A percentile compares a stretch with the other conserved stretches of the same genome.
These are phyloP conservation scores for Andrena fulva DNA, from an alignment of 2,888 invertebrate genomes.

Conservation along the genomic window DNA sequence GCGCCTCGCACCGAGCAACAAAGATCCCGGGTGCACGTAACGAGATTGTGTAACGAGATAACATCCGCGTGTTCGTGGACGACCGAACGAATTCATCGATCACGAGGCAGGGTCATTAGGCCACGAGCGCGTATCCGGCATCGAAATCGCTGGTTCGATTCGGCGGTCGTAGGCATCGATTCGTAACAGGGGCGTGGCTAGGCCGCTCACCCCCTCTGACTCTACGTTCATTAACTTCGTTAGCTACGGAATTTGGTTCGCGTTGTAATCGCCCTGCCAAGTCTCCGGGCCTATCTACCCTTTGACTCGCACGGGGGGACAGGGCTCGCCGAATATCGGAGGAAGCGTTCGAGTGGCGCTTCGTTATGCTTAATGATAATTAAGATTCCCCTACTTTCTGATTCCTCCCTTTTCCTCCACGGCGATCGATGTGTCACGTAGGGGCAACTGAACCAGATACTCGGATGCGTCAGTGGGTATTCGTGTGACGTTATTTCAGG, in stretches of 20 bases:
- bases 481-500: not conserved
- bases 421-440: not conserved
- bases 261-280: slow-evolving; percentile 21
- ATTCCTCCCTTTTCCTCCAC: not conserved
- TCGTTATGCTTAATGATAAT: slow-evolving; percentile 29
- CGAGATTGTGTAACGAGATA: slow-evolving; percentile 63
- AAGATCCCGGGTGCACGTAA: slow-evolving; percentile 55
- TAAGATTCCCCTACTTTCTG: slow-evolving; percentile 12
- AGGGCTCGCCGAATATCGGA: not conserved
- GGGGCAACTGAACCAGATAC: slow-evolving; percentile 10
- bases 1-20: slow-evolving; percentile 21
- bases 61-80: slow-evolving; percentile 46
- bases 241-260: slow-evolving; percentile 51
- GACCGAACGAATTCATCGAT: slow-evolving; percentile 52
- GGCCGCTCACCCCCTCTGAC: not conserved
- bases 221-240: slow-evolving; percentile 62
- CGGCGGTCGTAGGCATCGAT: slow-evolving; percentile 25
- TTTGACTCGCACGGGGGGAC: not conserved
- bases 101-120: slow-evolving; percentile 44
- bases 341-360: not conserved
- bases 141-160: slow-evolving; percentile 43
- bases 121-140: slow-evolving; percentile 59
- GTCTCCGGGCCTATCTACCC: not conserved
- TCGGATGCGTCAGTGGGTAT: not conserved
- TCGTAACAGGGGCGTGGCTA: slow-evolving; percentile 51